These are phyloP conservation scores for Mythimna albipuncta DNA, from an alignment of 2,888 invertebrate species.

Conservation along the genomic window DNA sequence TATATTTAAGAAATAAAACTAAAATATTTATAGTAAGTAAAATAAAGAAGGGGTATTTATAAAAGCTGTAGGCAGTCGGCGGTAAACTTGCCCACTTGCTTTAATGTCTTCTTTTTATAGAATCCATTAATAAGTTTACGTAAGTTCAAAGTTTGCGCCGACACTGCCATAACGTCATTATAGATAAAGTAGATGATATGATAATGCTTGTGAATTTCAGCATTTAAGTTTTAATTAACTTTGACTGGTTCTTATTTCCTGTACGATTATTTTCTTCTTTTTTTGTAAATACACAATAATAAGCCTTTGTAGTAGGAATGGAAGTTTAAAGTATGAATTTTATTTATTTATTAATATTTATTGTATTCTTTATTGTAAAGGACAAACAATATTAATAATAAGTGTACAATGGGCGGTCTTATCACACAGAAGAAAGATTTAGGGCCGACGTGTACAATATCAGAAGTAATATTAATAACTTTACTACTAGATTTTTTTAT, in stretches of 20 bases:
- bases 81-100: not conserved
- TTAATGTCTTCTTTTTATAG: not conserved
- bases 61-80: not conserved
- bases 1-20: no score
- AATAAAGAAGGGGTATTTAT: not conserved
- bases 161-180: conserved; percentile 7
- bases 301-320: conserved; percentile 2
- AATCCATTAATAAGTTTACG: conserved; percentile 1
- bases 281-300: not conserved
- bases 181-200: conserved; percentile 28
- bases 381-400: no score
- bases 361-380: no score
- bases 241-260: conserved; percentile 41
- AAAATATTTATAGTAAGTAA: no score
- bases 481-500: no score
- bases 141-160: conserved; percentile 43
- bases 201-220: conserved; percentile 46
- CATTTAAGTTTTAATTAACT: conserved; percentile 43
- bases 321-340: not conserved
- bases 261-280: conserved; percentile 29
- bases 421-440: no score
- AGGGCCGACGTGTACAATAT: no score
- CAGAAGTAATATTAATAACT: no score
- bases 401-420: no score
- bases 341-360: no score